These are phyloP conservation scores for Taeniopygia guttata DNA, from an alignment of 2,797 vertebrate species.

Conservation along the genomic window DNA sequence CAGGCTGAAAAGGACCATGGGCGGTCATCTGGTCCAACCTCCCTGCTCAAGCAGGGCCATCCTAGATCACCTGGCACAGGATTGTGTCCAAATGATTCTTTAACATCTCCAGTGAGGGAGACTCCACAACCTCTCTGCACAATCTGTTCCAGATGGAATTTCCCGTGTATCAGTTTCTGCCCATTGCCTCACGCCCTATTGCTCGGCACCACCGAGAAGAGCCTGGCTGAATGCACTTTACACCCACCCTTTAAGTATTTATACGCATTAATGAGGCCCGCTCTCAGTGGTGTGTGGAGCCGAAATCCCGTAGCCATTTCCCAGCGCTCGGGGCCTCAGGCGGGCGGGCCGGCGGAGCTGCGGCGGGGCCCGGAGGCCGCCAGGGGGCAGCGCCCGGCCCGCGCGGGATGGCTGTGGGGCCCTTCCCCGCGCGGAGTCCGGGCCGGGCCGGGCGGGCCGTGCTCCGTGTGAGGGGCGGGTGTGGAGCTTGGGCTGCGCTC, in stretches of 20 bases:
- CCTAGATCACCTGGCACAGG: neutral
- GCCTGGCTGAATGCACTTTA: neutral
- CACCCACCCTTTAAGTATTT: neutral
- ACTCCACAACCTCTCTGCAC: neutral
- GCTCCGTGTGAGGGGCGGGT: neutral
- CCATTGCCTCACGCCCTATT: too few species aligned
- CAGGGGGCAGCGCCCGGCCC: neutral
- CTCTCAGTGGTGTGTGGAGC: accelerated
- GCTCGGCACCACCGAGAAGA: neutral
- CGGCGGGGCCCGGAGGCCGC: neutral
- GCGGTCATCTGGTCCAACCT: neutral
- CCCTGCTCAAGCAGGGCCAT: neutral
- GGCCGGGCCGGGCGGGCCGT: accelerated
- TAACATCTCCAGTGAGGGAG: neutral
- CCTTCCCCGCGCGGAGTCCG: accelerated
- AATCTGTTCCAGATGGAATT: neutral
- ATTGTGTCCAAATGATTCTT: neutral
- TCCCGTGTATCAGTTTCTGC: neutral
- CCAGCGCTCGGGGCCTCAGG: accelerated
- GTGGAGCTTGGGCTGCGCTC: neutral
- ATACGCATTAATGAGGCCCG: neutral
- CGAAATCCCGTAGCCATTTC: accelerated
- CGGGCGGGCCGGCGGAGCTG: accelerated
- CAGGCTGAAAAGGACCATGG: neutral
- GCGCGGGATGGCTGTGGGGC: accelerated